Evolutionary conservation across 2,797 vertebrate genomes (phyloP).

Genomic region (Acrocephalus scirpaceus): DNA sequence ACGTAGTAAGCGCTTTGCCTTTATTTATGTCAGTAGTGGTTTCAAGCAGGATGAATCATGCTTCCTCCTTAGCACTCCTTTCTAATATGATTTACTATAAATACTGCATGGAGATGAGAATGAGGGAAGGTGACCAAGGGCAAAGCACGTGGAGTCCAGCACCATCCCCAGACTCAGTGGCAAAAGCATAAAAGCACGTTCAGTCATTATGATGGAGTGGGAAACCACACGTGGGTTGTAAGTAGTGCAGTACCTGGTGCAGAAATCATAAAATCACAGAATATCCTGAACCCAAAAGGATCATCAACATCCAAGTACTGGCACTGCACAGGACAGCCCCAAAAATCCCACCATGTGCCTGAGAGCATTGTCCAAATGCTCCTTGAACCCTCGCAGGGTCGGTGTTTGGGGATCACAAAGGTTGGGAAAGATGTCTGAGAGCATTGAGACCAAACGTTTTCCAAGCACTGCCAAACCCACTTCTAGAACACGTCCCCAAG

Average conservation of each 20-base stretch:
- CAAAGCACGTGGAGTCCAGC: neutral
- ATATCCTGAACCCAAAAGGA: neutral
- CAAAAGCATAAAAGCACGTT: neutral
- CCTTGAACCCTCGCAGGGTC: neutral
- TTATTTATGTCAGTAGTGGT: constrained; percentile 71
- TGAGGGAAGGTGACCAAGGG: neutral
- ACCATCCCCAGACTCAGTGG: neutral
- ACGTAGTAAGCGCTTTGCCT: constrained; percentile 68
- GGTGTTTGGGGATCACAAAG: neutral
- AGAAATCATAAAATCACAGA: neutral
- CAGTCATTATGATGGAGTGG: fast-evolving
- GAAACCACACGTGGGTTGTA: fast-evolving
- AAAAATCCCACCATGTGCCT: neutral
- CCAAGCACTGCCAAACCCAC: neutral
- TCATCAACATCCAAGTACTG: neutral
- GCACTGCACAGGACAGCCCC: neutral
- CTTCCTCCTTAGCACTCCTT: constrained; percentile 71
- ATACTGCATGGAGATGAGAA: constrained; percentile 61
- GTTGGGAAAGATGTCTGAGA: neutral
- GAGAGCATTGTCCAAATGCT: neutral
- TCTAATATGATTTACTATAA: constrained; percentile 79
- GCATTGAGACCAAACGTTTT: fast-evolving
- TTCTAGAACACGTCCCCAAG: fast-evolving
- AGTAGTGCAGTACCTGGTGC: too few relatives aligned
- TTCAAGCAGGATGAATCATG: constrained; percentile 78